Evolutionary conservation across 2,797 vertebrate species (phyloP).

Genomic region (Champsocephalus gunnari): DNA sequence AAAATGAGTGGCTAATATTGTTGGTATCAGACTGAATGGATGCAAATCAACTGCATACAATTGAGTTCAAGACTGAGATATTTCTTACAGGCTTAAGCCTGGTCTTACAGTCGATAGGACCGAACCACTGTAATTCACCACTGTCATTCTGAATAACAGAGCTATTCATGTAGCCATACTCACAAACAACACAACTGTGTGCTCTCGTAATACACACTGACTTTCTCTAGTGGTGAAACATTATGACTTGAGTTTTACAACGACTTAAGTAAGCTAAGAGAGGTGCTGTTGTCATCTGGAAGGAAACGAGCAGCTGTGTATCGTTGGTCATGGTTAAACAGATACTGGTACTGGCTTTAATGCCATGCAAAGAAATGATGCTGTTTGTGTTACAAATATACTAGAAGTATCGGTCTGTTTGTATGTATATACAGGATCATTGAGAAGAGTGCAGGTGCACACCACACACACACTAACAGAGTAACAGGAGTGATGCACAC

Average conservation of each 20-base stretch:
- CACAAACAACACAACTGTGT: constrained; percentile 18
- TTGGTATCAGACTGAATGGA: not conserved
- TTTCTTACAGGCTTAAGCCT: constrained; percentile 15
- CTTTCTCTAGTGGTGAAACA: not conserved
- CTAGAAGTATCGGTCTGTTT: not conserved
- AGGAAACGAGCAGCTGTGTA: not conserved
- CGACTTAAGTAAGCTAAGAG: not conserved
- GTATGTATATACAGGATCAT: not conserved
- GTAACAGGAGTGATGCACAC: too few relatives aligned
- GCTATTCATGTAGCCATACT: constrained; percentile 6
- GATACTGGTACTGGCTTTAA: not conserved
- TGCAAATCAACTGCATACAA: constrained; percentile 1
- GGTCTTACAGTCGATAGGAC: not conserved
- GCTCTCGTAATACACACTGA: not conserved
- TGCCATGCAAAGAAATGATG: too few relatives aligned
- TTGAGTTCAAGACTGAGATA: not conserved
- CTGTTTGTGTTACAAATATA: not conserved
- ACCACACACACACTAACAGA: not conserved
- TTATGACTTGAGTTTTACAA: not conserved
- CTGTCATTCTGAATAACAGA: not conserved
- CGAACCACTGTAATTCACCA: constrained; percentile 11
- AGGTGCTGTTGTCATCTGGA: not conserved
- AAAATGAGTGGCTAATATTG: not conserved
- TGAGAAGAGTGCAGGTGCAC: not conserved
- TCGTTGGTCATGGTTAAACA: not conserved